Conservation (phyloP, 2,888 invertebrate genomes). For the Endomychus coccineus region DNA sequence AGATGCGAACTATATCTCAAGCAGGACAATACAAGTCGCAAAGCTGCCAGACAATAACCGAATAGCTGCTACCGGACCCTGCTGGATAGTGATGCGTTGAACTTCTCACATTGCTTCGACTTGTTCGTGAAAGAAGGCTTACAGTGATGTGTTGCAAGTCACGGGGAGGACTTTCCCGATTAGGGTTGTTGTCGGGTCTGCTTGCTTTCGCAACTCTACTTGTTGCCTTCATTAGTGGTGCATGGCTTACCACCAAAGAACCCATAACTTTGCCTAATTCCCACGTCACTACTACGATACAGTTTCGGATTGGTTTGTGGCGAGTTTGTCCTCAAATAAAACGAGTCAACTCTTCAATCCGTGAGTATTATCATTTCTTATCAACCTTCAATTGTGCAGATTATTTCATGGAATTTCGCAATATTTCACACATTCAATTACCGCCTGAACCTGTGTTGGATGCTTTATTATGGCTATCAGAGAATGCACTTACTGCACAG, state of each 20-base stretch:
- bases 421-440: no score
- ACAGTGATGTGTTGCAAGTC: conserved; percentile 40
- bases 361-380: no score
- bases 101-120: no score
- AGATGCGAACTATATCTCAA: conserved; percentile 17
- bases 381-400: no score
- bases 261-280: conserved; percentile 43
- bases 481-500: no score
- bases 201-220: conserved; percentile 43
- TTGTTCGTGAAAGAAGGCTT: no score
- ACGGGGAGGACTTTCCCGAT: conserved; percentile 40
- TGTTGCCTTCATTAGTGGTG: conserved; percentile 45
- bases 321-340: conserved; percentile 45
- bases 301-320: conserved; percentile 48
- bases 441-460: no score
- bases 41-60: conserved; percentile 11
- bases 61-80: no score
- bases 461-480: no score
- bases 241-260: conserved; percentile 47
- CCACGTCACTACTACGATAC: conserved; percentile 43
- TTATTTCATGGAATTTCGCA: no score
- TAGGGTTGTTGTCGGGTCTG: conserved; percentile 45
- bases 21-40: conserved; percentile 19
- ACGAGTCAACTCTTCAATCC: conserved; percentile 42
- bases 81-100: no score